These are phyloP conservation scores for Cryptus armator DNA, from an alignment of 2,888 invertebrate species.

Conservation along the genomic window DNA sequence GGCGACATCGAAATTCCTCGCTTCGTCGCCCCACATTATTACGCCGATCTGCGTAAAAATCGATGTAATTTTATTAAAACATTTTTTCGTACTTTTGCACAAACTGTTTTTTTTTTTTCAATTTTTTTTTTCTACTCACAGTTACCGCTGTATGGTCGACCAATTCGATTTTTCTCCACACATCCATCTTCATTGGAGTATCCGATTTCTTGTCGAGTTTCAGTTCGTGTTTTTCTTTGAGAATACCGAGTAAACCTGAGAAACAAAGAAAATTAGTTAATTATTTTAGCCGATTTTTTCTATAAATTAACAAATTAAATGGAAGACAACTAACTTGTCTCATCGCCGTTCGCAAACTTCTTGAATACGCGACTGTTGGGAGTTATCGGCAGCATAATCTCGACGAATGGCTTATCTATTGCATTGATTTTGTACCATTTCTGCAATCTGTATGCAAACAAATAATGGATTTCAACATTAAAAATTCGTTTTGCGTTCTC, in stretches of 20 bases:
- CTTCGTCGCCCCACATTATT: neutral
- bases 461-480: neutral
- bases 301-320: neutral
- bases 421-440: conserved; percentile 2
- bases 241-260: conserved; percentile 30
- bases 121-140: neutral
- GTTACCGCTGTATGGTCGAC: neutral
- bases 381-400: neutral
- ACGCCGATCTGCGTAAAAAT: neutral
- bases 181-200: neutral
- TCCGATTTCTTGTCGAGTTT: neutral
- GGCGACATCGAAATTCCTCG: neutral
- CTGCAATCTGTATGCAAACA: conserved; percentile 2
- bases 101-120: neutral
- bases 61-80: neutral
- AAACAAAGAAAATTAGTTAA: neutral
- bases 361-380: conserved; percentile 7
- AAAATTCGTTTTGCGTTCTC: no score
- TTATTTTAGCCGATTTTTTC: neutral
- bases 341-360: neutral
- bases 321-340: conserved; percentile 32
- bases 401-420: neutral
- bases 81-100: neutral
- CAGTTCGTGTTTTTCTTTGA: conserved; percentile 1
- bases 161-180: neutral